Evolutionary conservation across 2,113 vertebrate genomes (phyloP), one percentile per base, ranked within the genome.

Genomic region (Gorsachius goisagi): DNA sequence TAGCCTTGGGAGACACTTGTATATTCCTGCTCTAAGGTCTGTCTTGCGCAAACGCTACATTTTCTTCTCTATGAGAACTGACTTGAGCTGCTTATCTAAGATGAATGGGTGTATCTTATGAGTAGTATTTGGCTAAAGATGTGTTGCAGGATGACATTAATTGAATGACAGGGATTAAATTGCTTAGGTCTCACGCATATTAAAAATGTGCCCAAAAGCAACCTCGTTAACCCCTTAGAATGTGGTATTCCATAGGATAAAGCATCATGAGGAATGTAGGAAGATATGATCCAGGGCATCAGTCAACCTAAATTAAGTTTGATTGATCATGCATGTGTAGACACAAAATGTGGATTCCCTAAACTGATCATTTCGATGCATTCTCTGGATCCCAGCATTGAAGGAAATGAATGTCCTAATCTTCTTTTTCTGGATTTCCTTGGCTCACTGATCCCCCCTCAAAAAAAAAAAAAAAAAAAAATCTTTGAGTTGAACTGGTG

Each of bases 271-370:
- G 68, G 45, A 93, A 67, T 49, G n/a, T 50, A 75, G 79, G 52
- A 94, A 81, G 30, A 59, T 55, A 23, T 1, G 7, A 52, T 53
- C 28, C 12, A 33, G 53, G 32, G 58, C 55, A 28, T 88, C 28
- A 45, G 0, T 41, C 1, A 5, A 1, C 28, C 14, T 87, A 75
- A 82, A 55, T 0, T 2, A 71, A 87, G 15, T 77, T 53, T 66
- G 23, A 20, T 67, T 41, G 39, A 41, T 13, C 3, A 5, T 37
- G 21, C 8, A 3, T 9, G 6, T 50, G 10, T 66, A 74, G 50
- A 45, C 12, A 59, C n/a, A 74, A 80, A 80, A 28, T 22, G 21
- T 56, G 21, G 12, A 15, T 87, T 92, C 35, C 7, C 15, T 81
- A 41, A 73, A 81, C 24, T 11, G 28, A 28, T 90, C 0, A 3